Evolutionary conservation across 2,113 vertebrate species (phyloP), one percentile per base, ranked within the genome.

Genomic region (Semnopithecus entellus): DNA sequence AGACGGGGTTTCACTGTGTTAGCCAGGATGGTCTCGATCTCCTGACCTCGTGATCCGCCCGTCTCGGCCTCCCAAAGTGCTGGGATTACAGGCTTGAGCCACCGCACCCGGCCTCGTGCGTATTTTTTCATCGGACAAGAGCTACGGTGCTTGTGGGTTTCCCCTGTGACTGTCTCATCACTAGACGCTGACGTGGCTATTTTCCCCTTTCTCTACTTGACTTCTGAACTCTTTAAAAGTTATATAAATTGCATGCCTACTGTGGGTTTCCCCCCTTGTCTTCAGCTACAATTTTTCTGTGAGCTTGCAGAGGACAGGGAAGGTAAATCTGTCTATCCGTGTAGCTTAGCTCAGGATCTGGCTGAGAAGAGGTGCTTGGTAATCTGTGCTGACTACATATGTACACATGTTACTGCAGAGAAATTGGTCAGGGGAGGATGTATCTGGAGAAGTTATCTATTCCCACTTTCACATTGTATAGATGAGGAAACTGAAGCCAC

Each of bases 131-230:
- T 94, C 35, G 52, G 35, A 90, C 61, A 87, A 96, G 88, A 96
- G 93, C 76, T 84, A 14, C 0, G 80, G 57, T 38, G 55, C 9
- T 61, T 76, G 83, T 76, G 98, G 97, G 87, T 92, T 98, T 97
- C 52, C 95, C 92, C 50, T 96, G 18, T 40, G 38, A 78, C n/a
- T 59, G 6, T 73, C 50, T 91, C 48, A 30, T 90, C 0, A 3
- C 70, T 81, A 45, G 80, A 48, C 92, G 30, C 79, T 92, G 64
- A 81, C 0, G 1, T 20, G 43, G 76, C 75, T 50, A 0, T 89
- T 73, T 79, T 4, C 20, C 13, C 16, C 16, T 50, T 89, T 55
- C 14, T 78, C 35, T 94, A 10, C 23, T 11, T 57, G 55, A 78
- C 76, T 61, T 88, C 87, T 91, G 68, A 91, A 64, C 16, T 59